A percentile compares a stretch with the other conserved stretches of the same genome.
Evolutionary conservation across 2,113 vertebrate genomes (phyloP).

Genomic region (Psittacus erithacus): DNA sequence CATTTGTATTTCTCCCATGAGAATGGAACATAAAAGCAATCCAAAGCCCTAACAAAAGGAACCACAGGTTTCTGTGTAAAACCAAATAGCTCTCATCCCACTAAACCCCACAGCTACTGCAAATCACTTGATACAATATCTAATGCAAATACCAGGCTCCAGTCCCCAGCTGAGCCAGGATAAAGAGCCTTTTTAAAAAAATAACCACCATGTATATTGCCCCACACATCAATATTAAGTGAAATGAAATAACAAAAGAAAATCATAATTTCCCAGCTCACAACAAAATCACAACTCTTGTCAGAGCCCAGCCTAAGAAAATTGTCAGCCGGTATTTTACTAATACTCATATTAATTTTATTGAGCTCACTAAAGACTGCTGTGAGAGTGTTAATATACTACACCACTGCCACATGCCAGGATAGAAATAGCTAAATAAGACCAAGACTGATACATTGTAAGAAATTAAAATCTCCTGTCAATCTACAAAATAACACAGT

Average conservation of each 20-base stretch:
- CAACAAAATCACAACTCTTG: background rate
- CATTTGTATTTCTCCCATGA: slow-evolving; percentile 12
- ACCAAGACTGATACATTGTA: background rate
- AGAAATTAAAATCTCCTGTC: background rate
- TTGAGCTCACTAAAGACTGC: background rate
- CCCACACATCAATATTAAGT: background rate
- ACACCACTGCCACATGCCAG: background rate
- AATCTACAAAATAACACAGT: background rate
- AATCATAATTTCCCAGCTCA: background rate
- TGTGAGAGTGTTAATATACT: background rate
- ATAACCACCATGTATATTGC: background rate
- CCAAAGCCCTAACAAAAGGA: slow-evolving; percentile 12
- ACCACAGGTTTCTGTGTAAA: background rate
- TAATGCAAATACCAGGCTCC: slow-evolving; percentile 36
- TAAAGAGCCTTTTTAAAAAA: slow-evolving; percentile 4
- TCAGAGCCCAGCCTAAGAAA: background rate
- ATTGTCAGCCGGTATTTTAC: background rate
- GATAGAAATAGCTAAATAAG: background rate
- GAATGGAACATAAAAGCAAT: background rate
- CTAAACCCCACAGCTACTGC: slow-evolving; percentile 9
- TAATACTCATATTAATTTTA: slow-evolving; percentile 11
- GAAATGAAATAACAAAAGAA: slow-evolving; percentile 26
- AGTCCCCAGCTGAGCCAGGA: background rate
- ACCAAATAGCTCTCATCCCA: slow-evolving; percentile 36
- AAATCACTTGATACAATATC: slow-evolving; percentile 45